phyloP scores from a whole-genome alignment of 1,140 invertebrate genomes.

The Drosophila albomicans region DNA sequence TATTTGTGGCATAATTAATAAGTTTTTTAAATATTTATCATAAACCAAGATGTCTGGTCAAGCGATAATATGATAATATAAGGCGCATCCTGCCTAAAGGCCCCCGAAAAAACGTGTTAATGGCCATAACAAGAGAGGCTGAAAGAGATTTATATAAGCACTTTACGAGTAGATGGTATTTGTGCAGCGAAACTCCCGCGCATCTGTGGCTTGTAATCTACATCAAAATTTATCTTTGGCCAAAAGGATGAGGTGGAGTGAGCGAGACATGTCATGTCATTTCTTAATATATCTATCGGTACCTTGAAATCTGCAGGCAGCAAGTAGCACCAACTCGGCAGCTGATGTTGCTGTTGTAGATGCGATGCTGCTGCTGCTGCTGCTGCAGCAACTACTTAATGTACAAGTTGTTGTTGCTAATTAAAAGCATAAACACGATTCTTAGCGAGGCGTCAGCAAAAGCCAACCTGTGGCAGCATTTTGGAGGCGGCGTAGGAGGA shows the following conservation, averaged over 20 bases:
- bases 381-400: conserved; percentile 72
- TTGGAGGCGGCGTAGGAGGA: conserved; percentile 51
- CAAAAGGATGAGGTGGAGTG: conserved; percentile 47
- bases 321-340: conserved; percentile 73
- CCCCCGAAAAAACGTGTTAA: conserved; percentile 51
- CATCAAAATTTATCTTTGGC: conserved; percentile 78
- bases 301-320: conserved; percentile 79
- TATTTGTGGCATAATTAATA: conserved; percentile 82
- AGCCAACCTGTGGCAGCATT: conserved; percentile 48
- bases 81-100: conserved; percentile 62
- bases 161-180: conserved; percentile 11
- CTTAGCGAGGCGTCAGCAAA: conserved; percentile 74
- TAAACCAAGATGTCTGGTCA: conserved; percentile 71
- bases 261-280: conserved; percentile 81
- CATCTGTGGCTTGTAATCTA: conserved; percentile 68
- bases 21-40: conserved; percentile 80
- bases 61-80: conserved; percentile 80
- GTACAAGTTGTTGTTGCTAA: conserved; percentile 83
- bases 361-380: conserved; percentile 35
- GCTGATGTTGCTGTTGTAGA: conserved; percentile 32
- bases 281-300: conserved; percentile 83
- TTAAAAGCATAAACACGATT: conserved; percentile 84
- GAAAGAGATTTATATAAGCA: conserved; percentile 52
- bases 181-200: conserved; percentile 35
- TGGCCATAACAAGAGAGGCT: conserved; percentile 23